Evolutionary conservation across 2,797 vertebrate species (phyloP).

Genomic region (Squalus acanthias): DNA sequence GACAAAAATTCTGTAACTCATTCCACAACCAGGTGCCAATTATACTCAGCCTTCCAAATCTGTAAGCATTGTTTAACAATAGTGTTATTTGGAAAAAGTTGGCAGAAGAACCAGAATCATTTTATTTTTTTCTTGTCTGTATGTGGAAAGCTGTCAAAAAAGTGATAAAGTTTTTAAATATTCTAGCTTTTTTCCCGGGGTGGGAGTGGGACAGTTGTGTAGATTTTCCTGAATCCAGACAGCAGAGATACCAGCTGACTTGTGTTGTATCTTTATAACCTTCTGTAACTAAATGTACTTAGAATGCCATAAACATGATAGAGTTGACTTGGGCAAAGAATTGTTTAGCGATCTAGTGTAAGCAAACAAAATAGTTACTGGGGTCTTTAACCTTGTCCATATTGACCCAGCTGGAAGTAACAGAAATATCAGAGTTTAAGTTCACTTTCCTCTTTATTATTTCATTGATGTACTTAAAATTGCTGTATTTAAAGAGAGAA

Average conservation of each 20-base stretch:
- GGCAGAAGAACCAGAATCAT: neutral
- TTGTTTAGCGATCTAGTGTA: neutral
- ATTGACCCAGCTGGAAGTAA: neutral
- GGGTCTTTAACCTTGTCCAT: slow-evolving; percentile 1
- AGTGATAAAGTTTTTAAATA: neutral
- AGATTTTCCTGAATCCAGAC: neutral
- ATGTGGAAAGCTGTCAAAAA: neutral
- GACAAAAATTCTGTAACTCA: neutral
- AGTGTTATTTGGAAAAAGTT: neutral
- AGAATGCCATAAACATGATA: slow-evolving; percentile 5
- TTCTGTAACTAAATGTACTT: neutral
- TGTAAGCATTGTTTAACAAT: neutral
- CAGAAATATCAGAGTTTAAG: neutral
- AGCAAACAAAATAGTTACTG: neutral
- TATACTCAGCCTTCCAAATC: neutral
- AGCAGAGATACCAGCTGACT: neutral
- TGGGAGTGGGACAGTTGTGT: neutral
- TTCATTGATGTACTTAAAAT: neutral
- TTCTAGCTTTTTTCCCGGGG: neutral
- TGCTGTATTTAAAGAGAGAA: neutral
- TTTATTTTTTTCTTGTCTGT: neutral
- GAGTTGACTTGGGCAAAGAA: neutral
- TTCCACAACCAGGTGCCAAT: neutral
- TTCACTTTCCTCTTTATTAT: neutral
- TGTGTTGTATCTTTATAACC: neutral